Evolutionary conservation across 1,140 invertebrate genomes (phyloP), one percentile per base, ranked within the genome.

Genomic region (Homarus americanus): DNA sequence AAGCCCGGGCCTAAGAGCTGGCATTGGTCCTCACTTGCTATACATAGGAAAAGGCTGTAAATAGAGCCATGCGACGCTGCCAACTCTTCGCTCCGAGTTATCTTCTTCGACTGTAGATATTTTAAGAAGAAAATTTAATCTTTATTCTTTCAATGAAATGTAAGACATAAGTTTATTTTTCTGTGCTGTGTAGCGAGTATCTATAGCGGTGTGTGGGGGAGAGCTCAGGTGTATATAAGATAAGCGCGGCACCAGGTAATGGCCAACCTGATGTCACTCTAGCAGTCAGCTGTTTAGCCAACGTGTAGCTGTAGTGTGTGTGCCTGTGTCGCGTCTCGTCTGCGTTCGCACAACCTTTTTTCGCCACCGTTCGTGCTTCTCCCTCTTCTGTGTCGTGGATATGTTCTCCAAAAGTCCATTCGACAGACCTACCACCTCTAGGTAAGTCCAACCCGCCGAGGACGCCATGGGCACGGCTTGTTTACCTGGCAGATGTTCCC

Each of bases 301-400:
- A 87, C 85, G 85, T 87, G 85, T 87, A 87, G 85, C 85, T 87
- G 85, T 87, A 87, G 85, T 87, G 85, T 87, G 85, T 87, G 85
- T 87, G 85, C 53, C 75, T 79, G 75, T 87, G 75, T 79, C 85
- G 53, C 85, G 85, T 87, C 85, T 63, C 85, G 75, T 78, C 85
- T 79, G 58, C 85, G 58, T 79, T 66, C 76, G 49, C 76, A 79
- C 76, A n/a, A 79, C 76, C 76, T 78, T 79, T 63, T 87, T 63
- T 87, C 58, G 85, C 53, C 85, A 66, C 58, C 85, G 85, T 87
- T 66, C 58, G 85, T 87, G 85, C 85, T 87, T 87, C 75, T 79
- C 75, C 78, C 85, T 87, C 75, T 87, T 87, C 85, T 75, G 85
- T 80, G 49, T 69, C 76, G 85, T 87, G 85, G 85, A 78, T 79